Conservation (phyloP, 92 coral and sea anemone species). For the Bergia sp. region DNA sequence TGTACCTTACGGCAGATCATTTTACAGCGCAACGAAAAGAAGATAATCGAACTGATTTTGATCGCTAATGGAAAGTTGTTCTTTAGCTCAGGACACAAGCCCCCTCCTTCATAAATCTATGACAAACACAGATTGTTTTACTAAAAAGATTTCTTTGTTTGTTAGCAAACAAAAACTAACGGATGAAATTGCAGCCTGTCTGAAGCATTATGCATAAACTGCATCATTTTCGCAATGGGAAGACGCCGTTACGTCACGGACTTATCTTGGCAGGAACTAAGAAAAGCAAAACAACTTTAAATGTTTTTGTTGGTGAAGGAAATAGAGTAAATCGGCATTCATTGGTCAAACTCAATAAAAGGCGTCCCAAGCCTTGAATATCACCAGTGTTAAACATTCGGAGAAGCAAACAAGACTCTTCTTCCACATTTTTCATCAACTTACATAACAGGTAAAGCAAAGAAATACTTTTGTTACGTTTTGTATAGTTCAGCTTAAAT, state of each 20-base stretch:
- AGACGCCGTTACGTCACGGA: neutral
- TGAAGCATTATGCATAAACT: neutral
- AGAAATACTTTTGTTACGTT: neutral
- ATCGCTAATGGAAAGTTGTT: neutral
- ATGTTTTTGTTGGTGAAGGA: conserved; percentile 31
- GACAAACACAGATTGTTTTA: neutral
- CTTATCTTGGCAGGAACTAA: conserved; percentile 12
- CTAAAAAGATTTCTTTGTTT: neutral
- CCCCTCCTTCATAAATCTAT: neutral
- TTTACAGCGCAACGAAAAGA: neutral
- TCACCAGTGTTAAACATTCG: neutral
- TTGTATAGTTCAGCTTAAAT: neutral
- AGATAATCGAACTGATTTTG: neutral
- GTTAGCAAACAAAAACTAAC: neutral
- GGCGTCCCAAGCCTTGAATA: neutral
- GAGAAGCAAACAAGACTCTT: neutral
- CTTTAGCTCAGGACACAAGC: neutral
- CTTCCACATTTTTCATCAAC: neutral
- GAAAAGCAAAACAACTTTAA: conserved; percentile 6
- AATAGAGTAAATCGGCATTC: neutral
- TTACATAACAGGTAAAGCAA: neutral
- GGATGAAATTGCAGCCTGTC: neutral
- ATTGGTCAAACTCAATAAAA: neutral
- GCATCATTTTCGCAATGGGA: neutral
- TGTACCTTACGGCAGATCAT: neutral